Percentiles rank a stretch among this genome's conserved stretches.
These are phyloP conservation scores for Folsomia candida DNA, from an alignment of 2,888 invertebrate genomes.

Conservation along the genomic window DNA sequence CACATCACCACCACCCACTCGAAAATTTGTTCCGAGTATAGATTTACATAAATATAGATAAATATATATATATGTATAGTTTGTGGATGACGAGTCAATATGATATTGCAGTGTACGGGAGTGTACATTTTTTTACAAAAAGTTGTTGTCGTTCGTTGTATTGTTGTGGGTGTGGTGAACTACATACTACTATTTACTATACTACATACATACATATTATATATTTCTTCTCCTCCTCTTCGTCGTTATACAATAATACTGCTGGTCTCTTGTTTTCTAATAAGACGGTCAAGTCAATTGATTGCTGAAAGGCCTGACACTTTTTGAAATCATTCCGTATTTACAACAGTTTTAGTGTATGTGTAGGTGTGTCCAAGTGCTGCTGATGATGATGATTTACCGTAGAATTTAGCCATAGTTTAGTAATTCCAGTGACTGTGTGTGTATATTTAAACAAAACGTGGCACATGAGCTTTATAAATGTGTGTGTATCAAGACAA, in stretches of 20 bases:
- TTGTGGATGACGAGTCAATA: background rate
- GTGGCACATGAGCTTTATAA: slow-evolving; percentile 18
- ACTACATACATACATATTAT: no score
- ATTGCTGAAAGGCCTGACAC: slow-evolving; percentile 15
- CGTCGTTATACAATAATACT: background rate
- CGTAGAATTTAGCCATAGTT: slow-evolving; percentile 9
- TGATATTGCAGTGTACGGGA: background rate
- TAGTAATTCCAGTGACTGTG: slow-evolving; percentile 14
- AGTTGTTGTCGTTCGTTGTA: no score
- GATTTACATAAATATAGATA: no score
- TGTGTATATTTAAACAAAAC: slow-evolving; percentile 10
- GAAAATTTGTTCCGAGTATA: no score
- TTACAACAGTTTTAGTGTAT: background rate
- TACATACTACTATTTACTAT: no score
- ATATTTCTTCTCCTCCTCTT: no score
- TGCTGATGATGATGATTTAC: background rate
- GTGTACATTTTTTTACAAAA: background rate
- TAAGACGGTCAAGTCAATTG: slow-evolving; percentile 11
- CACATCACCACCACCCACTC: no score
- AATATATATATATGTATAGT: no score
- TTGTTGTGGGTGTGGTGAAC: no score
- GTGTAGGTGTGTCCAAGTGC: slow-evolving; percentile 10
- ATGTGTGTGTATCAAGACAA: slow-evolving; percentile 2
- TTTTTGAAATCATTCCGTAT: slow-evolving; percentile 17
- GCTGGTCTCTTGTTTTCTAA: background rate